A percentile compares a stretch with the other conserved stretches of the same genome.
Conservation (phyloP, 2,113 vertebrate genomes). For the Trachemys scripta region DNA sequence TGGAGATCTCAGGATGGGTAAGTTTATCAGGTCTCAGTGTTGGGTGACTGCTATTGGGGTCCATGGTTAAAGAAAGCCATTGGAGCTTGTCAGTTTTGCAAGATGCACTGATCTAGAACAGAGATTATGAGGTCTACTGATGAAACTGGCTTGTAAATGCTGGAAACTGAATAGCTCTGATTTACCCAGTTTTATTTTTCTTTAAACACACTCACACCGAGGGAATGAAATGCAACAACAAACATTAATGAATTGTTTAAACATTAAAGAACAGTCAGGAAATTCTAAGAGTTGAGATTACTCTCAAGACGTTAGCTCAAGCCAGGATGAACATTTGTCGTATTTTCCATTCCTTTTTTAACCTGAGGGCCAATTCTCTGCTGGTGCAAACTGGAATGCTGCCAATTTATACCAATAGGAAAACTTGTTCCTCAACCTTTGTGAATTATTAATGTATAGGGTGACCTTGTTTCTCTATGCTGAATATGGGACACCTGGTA, state of each 20-base stretch:
- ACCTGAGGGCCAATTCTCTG: background rate
- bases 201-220: background rate
- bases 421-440: background rate
- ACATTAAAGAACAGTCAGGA: background rate
- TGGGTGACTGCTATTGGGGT: background rate
- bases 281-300: background rate
- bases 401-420: background rate
- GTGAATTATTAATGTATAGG: background rate
- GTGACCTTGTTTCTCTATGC: too few species aligned
- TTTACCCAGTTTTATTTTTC: background rate
- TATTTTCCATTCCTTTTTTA: background rate
- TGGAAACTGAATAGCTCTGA: background rate
- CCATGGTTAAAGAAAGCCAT: background rate
- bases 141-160: fast-evolving
- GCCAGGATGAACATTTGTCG: background rate
- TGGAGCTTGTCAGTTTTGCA: background rate
- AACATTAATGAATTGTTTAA: background rate
- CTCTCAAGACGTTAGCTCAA: background rate
- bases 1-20: background rate
- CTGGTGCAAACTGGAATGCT: background rate
- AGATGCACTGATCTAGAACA: background rate
- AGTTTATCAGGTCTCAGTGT: background rate
- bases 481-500: too few species aligned
- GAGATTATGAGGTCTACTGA: background rate
- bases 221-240: background rate